Evolutionary conservation across 2,888 invertebrate genomes (phyloP).

Genomic region (Chloroclystis v-ata): DNA sequence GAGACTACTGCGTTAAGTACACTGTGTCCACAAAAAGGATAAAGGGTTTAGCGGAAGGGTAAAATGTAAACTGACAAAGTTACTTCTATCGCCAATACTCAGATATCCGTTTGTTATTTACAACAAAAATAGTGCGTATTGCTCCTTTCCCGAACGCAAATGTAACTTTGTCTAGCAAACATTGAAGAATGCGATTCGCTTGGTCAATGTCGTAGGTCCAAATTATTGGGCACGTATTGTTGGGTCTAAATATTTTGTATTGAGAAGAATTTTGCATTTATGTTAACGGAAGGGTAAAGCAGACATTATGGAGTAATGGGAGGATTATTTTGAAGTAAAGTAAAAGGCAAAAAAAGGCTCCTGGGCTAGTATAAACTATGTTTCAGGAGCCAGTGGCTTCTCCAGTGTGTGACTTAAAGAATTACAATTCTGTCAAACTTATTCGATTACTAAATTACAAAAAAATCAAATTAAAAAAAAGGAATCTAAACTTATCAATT

Average conservation of each 20-base stretch:
- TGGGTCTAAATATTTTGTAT: conserved; percentile 32
- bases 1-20: conserved; percentile 14
- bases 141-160: conserved; percentile 27
- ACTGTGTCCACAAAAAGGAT: conserved; percentile 25
- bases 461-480: too few species aligned
- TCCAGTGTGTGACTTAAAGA: too few species aligned
- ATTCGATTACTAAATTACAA: too few species aligned
- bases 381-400: too few species aligned
- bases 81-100: conserved; percentile 29
- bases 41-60: conserved; percentile 35
- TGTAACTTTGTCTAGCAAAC: conserved; percentile 35
- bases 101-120: conserved; percentile 19
- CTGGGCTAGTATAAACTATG: too few species aligned
- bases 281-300: too few species aligned
- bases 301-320: too few species aligned
- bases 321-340: too few species aligned
- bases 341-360: too few species aligned
- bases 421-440: too few species aligned
- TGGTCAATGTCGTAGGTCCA: conserved; percentile 37
- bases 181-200: conserved; percentile 38
- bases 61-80: conserved; percentile 35
- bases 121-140: conserved; percentile 20
- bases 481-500: too few species aligned
- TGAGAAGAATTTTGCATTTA: neutral
- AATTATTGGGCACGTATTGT: conserved; percentile 36